Conservation (phyloP, 2,888 invertebrate genomes). For the Amiota minor region DNA sequence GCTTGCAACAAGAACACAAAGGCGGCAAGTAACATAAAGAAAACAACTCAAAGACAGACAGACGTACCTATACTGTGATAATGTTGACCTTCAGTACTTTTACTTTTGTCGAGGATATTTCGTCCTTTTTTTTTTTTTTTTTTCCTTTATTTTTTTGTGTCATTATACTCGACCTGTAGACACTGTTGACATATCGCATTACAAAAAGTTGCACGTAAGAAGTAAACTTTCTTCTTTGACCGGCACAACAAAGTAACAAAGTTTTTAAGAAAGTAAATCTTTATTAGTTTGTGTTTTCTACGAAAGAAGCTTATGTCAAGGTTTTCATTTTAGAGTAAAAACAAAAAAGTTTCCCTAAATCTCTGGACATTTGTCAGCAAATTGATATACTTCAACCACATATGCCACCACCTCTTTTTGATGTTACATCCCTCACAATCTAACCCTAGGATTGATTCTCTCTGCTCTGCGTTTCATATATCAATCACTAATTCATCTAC, state of each 20-base stretch:
- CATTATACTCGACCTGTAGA: conserved; percentile 42
- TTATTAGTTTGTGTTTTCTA: conserved; percentile 25
- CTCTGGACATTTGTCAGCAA: conserved; percentile 60
- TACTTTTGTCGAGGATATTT: conserved; percentile 48
- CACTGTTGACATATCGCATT: conserved; percentile 69
- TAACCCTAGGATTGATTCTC: conserved; percentile 29
- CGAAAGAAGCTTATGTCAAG: no score
- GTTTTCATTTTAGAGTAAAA: conserved; percentile 1
- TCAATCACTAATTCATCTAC: conserved; percentile 24
- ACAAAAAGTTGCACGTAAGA: conserved; percentile 42
- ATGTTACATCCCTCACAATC: conserved; percentile 2
- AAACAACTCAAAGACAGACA: conserved; percentile 51
- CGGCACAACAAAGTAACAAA: conserved; percentile 53
- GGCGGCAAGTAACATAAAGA: not conserved
- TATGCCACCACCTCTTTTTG: conserved; percentile 42
- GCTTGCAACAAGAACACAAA: conserved; percentile 1
- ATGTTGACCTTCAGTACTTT: conserved; percentile 67
- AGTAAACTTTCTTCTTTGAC: conserved; percentile 14
- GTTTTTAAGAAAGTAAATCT: conserved; percentile 7
- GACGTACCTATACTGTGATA: conserved; percentile 48
- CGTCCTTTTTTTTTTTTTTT: not conserved
- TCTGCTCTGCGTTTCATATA: conserved; percentile 42
- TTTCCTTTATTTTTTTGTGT: not conserved
- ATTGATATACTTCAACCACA: conserved; percentile 63
- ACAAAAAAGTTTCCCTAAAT: conserved; percentile 28